Conservation (phyloP, 2,888 invertebrate species). For the Dryobotodes eremita region DNA sequence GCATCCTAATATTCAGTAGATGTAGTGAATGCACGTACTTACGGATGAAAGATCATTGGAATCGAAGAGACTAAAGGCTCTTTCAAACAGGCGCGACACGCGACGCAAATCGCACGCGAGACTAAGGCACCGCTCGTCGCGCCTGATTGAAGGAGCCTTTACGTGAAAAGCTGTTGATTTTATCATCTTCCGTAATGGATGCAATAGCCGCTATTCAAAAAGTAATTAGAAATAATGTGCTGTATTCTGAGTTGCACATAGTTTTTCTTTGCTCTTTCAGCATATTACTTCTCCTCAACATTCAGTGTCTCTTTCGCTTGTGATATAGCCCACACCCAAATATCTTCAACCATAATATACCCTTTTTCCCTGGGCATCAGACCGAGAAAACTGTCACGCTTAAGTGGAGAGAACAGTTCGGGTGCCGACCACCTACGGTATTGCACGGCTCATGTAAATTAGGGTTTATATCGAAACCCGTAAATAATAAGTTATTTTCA, state of each 20-base stretch:
- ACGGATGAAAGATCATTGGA: not conserved
- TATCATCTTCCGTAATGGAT: no score
- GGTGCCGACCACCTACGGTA: conserved; percentile 51
- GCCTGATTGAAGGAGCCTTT: no score
- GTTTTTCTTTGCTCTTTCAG: no score
- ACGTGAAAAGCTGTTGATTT: no score
- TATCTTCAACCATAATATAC: conserved; percentile 41
- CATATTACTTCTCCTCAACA: not conserved
- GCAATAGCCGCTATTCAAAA: no score
- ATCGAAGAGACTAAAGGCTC: not conserved
- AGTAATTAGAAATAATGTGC: no score
- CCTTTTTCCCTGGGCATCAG: conserved; percentile 58
- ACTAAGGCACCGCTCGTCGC: no score
- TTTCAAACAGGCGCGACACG: no score
- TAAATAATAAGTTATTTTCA: conserved; percentile 40
- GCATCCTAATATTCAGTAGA: not conserved
- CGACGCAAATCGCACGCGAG: no score
- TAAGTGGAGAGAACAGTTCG: conserved; percentile 37
- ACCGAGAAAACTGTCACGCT: conserved; percentile 67
- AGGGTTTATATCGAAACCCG: conserved; percentile 25
- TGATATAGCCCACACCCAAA: conserved; percentile 23
- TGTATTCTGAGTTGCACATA: no score
- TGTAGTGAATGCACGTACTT: not conserved
- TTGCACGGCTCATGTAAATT: conserved; percentile 10
- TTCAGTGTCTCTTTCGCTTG: not conserved